Base-by-base conservation (phyloP, 1,140 invertebrate species). In the Drosophila teissieri region DNA sequence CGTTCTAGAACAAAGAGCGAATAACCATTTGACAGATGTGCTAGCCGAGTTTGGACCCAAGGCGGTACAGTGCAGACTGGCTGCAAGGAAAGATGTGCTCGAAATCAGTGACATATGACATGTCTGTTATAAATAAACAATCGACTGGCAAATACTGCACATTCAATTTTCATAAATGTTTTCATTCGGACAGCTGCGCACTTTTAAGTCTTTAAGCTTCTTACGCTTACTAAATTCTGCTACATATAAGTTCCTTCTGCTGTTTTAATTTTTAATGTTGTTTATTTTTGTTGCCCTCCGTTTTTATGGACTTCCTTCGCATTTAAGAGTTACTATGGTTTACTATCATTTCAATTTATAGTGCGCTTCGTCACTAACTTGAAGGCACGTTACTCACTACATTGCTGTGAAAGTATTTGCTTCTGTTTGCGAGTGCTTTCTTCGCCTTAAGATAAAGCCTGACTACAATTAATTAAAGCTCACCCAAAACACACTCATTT, bases 11-110 rank as follows among this genome's bases (percentile, higher is more conserved):
- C 73, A 76, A 76, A 75, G 61, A 54, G 65, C 65, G 67, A 69
- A 79, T 86, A 86, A 73, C 83, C 74, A 86, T 81, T 81, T 86
- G 78, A 78, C 73, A 82, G 74, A 80, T 86, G 82, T 52, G 78
- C 56, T 68, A 15, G 40, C 54, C 56, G 65, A 60, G 52, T 27
- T 24, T 17, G 36, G 22, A 14, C 53, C 36, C 5, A 45, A 52
- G 37, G 40, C 46, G 27, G 10, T 56, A 75, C 57, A 75, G 72
- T 74, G 17, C n/a, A 44, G 7, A 53, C 4, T 10, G 2, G 2
- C 49, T n/a, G 8, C 1, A 31, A 8, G 27, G 7, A 8, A 8
- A 8, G 1, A 8, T 24, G 22, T 24, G 24, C 4, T 24, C 24
- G 4, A 24, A 24, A 24, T 24, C 8, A 10, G 7, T 31, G 27